phyloP scores from a whole-genome alignment of 2,888 invertebrate species.

The Caenorhabditis becei region DNA sequence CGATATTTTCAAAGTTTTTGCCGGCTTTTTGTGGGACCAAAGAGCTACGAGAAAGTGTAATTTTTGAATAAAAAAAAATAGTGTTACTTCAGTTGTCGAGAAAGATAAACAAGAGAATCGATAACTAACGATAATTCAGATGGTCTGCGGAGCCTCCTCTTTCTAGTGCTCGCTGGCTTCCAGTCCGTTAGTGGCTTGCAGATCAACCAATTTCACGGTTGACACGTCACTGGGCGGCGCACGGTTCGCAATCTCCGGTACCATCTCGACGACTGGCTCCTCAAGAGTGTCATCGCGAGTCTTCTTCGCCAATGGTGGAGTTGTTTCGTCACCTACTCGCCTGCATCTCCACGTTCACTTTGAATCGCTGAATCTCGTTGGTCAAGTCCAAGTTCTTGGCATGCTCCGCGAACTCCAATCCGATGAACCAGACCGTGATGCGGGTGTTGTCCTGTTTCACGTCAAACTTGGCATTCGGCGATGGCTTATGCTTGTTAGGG shows the following conservation, averaged over 20 bases:
- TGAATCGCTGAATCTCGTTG: constrained; percentile 87
- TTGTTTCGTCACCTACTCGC: not conserved
- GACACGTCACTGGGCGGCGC: constrained; percentile 1
- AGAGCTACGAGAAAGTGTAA: too few species aligned
- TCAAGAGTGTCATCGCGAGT: constrained; percentile 21
- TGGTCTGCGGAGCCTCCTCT: constrained; percentile 37
- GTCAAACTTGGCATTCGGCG: constrained; percentile 65
- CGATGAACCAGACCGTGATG: constrained; percentile 96
- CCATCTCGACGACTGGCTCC: constrained; percentile 28
- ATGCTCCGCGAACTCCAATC: constrained; percentile 92
- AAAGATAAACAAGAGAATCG: not conserved
- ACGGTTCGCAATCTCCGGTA: constrained; percentile 22
- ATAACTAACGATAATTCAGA: constrained; percentile 13
- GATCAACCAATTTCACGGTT: constrained; percentile 1
- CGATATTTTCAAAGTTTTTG: constrained; percentile 31
- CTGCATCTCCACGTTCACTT: too few species aligned
- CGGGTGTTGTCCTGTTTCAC: constrained; percentile 70
- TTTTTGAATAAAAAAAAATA: constrained; percentile 28
- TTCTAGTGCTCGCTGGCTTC: constrained; percentile 40
- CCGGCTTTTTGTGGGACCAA: constrained; percentile 17
- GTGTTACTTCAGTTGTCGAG: constrained; percentile 5
- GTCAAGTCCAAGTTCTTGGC: constrained; percentile 91
- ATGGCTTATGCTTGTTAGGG: constrained; percentile 89
- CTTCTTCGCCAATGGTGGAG: constrained; percentile 24
- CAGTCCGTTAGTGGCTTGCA: constrained; percentile 17